Conservation (phyloP, 2,113 vertebrate species). For the Clarias batrachus region DNA sequence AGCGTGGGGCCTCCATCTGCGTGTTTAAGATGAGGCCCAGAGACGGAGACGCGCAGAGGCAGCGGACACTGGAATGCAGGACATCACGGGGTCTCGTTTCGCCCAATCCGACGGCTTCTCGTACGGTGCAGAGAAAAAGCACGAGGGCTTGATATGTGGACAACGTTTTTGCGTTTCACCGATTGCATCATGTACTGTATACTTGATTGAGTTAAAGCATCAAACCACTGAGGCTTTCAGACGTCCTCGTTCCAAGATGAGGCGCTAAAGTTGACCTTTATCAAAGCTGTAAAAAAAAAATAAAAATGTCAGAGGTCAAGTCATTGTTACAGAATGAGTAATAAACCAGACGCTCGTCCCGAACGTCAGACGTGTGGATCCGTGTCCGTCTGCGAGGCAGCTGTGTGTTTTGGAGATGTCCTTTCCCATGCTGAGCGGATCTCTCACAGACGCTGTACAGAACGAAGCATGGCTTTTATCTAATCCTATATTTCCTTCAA, state of each 20-base stretch:
- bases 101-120: background rate
- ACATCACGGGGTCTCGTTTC: background rate
- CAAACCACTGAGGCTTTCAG: background rate
- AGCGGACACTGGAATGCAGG: background rate
- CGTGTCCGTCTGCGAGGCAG: background rate
- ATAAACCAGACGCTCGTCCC: background rate
- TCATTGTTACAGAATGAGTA: background rate
- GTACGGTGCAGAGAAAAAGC: background rate
- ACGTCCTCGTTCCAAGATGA: too few species aligned
- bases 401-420: background rate
- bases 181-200: too few species aligned
- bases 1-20: constrained; percentile 10
- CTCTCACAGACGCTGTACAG: constrained; percentile 23
- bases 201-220: too few species aligned
- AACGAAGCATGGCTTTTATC: constrained; percentile 18
- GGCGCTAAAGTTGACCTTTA: background rate
- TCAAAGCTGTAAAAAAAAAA: background rate
- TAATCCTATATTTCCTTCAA: constrained; percentile 9
- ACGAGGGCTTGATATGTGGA: background rate
- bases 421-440: constrained; percentile 24
- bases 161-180: background rate
- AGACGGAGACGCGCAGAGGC: background rate
- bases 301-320: background rate
- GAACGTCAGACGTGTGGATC: background rate
- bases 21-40: constrained; percentile 8